Percentiles rank a stretch among this genome's conserved stretches.
Evolutionary conservation across 2,888 invertebrate genomes (phyloP).

Genomic region (Amphiduros pacificus): DNA sequence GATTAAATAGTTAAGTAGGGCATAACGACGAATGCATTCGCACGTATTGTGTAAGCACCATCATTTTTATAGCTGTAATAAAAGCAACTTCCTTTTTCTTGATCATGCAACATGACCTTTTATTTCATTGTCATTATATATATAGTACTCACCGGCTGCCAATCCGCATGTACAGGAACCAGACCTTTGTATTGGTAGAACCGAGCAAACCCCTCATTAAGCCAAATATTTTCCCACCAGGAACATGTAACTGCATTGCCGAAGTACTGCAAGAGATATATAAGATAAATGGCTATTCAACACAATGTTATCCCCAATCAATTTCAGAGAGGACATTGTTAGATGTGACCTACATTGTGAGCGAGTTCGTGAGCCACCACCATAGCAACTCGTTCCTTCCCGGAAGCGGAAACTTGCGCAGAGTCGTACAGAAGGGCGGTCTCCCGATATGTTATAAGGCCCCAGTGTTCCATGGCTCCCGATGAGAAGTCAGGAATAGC

Average conservation of each 20-base stretch:
- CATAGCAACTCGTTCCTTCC: slow-evolving; percentile 77
- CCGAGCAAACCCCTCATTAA: slow-evolving; percentile 55
- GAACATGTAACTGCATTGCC: slow-evolving; percentile 56
- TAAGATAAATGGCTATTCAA: no score
- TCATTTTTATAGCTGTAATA: no score
- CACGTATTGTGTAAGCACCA: no score
- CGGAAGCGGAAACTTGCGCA: slow-evolving; percentile 72
- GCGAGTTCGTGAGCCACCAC: slow-evolving; percentile 92
- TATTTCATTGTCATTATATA: no score
- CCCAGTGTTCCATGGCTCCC: slow-evolving; percentile 97
- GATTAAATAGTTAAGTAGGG: no score
- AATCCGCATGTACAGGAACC: slow-evolving; percentile 72
- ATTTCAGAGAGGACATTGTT: no score
- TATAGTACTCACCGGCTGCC: slow-evolving; percentile 72
- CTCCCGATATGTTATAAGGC: slow-evolving; percentile 88
- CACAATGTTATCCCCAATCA: no score
- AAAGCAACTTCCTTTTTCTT: no score
- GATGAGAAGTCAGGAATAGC: slow-evolving; percentile 87
- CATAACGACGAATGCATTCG: no score
- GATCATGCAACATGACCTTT: no score
- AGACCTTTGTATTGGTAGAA: slow-evolving; percentile 64
- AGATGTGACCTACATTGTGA: slow-evolving; percentile 77
- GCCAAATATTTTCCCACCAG: slow-evolving; percentile 59
- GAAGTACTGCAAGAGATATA: slow-evolving; percentile 56
- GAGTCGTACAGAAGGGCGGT: slow-evolving; percentile 75